Base-by-base conservation (phyloP, 1,140 invertebrate species). In the Eufriesea mexicana region DNA sequence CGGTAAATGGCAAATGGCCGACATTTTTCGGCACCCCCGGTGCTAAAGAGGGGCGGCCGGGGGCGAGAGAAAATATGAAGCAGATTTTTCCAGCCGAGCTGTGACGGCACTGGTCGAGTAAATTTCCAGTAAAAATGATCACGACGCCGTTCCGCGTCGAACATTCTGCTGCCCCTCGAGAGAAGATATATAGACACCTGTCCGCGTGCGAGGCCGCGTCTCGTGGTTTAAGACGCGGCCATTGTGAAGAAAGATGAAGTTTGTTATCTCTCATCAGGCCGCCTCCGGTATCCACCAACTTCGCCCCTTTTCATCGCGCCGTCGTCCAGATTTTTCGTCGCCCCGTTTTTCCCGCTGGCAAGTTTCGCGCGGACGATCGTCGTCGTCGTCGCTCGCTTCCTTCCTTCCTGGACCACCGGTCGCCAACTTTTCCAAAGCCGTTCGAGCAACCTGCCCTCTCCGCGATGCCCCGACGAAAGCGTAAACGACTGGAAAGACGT, bases 191-290 rank as follows among this genome's bases (percentile, higher is more conserved):
- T 76, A 82, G 73, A 67, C 45, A 51, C n/a, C 62, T 75, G 35
- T 57, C 72, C 72, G n/a, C 20, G 55, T 23, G 18, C 45, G 18
- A n/a, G 25, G 35, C 7, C 23, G 67, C 51, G 42, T n/a, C 64
- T 20, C 18, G 76, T 59, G 68, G 68, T 45, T 73, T 20, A 68
- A 64, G 45, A 25, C 8, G 28, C 18, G 42, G 51, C 47, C n/a
- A 68, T 73, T 55, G 62, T 49, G 64, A 73, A 83, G 79, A 70
- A 73, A 59, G 61, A 73, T 59, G 87, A 85, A 88, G 78, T 88
- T 88, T 87, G 87, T 88, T 88, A 88, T 88, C 83, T 85, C 83
- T 87, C 87, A 85, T 84, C 78, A 66, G 68, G 76, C 75, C 66
- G 68, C 83, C 76, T 84, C 49, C 57, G 70, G 76, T 79, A 79